Evolutionary conservation across 2,113 vertebrate species (phyloP), one percentile per base, ranked within the genome.

Genomic region (Colinus virginianus): DNA sequence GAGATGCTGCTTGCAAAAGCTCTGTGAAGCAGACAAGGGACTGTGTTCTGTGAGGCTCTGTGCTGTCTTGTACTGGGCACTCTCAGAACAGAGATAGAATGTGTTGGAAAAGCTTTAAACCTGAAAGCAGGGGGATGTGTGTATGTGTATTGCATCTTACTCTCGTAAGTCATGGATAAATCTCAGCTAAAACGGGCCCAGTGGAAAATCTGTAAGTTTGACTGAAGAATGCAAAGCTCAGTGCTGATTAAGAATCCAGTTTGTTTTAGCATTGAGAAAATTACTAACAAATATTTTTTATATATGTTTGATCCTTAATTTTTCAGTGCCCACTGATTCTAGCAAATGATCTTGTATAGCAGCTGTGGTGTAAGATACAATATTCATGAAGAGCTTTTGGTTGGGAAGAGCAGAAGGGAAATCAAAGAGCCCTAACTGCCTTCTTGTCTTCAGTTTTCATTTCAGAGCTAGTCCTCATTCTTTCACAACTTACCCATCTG

Each of bases 41-140:
- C 55, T 1, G 2, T 49, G 55, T 6, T 18, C 28, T 87, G 23
- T 68, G 48, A 16, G 25, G 55, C 17, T 58, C 46, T 26, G 10
- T 75, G 1, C 13, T 40, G 2, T 22, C 45, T 43, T 1, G 2
- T 64, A 25, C 48, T 82, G 58, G 34, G 8, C 7, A 0, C n/a
- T 4, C 42, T 58, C 25, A 43, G 63, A 69, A 9, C 19, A 53
- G 6, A 13, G 22, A 0, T 20, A 53, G 58, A 59, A 28, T 22
- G 4, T 9, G 4, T 3, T 51, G 64, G 28, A 72, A 56, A 38
- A 80, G 21, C 74, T 34, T 46, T 46, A 19, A 43, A 25, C 28
- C 28, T 84, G 25, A 34, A 45, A 11, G 1, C 16, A 55, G 20
- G 61, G 34, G 56, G 61, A 3, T 48, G 42, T 49, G 11, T 43